Evolutionary conservation across 2,888 invertebrate species (phyloP).

Genomic region (Tridacna crocea): DNA sequence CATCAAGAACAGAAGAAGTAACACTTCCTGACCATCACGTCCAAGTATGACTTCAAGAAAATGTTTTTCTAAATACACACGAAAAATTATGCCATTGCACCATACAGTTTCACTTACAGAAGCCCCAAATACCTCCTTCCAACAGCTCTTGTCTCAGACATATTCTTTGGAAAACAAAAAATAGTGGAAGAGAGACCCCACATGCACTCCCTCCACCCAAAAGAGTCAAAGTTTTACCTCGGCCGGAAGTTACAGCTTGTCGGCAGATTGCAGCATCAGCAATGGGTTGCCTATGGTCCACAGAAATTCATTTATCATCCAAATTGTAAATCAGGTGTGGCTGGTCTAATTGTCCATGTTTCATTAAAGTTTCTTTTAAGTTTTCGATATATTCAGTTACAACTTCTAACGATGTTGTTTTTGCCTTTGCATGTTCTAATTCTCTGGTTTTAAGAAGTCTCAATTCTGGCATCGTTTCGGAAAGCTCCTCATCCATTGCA

Average conservation of each 20-base stretch:
- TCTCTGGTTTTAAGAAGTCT: too few relatives aligned
- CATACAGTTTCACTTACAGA: slow-evolving; percentile 40
- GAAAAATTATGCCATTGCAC: slow-evolving; percentile 39
- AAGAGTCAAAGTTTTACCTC: background rate
- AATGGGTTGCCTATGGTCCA: too few relatives aligned
- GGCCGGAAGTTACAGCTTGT: too few relatives aligned
- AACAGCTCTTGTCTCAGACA: slow-evolving; percentile 25
- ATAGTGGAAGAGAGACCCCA: slow-evolving; percentile 30
- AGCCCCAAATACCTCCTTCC: slow-evolving; percentile 13
- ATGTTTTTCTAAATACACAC: slow-evolving; percentile 40
- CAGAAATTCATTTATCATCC: too few relatives aligned
- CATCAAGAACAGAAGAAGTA: slow-evolving; percentile 41
- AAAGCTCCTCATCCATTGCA: slow-evolving; percentile 46
- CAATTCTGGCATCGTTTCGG: slow-evolving; percentile 18
- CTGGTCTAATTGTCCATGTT: too few relatives aligned
- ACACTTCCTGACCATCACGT: background rate
- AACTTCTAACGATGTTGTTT: too few relatives aligned
- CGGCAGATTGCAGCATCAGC: too few relatives aligned
- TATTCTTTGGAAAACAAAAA: slow-evolving; percentile 38
- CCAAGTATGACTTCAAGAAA: slow-evolving; percentile 38
- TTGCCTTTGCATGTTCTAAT: too few relatives aligned
- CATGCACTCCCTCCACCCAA: slow-evolving; percentile 34
- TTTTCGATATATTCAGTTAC: too few relatives aligned
- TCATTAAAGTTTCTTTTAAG: too few relatives aligned
- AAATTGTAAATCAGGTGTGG: too few relatives aligned